Evolutionary conservation across 2,797 vertebrate species (phyloP).

Genomic region (Pangasius mekongensis): DNA sequence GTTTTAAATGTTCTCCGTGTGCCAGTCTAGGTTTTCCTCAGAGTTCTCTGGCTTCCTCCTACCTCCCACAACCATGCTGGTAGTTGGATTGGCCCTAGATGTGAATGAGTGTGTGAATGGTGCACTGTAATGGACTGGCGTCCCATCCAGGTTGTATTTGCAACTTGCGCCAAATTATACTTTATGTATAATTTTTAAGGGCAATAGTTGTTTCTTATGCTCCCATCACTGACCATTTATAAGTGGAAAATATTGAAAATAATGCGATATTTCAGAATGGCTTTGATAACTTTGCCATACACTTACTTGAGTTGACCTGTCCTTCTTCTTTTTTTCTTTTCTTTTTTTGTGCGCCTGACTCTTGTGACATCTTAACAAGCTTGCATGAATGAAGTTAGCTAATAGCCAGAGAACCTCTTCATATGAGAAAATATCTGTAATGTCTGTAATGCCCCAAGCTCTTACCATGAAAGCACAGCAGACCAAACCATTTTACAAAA

Average conservation of each 20-base stretch:
- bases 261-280: not conserved
- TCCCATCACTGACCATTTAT: too few relatives aligned
- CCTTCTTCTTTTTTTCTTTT: not conserved
- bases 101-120: not conserved
- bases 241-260: not conserved
- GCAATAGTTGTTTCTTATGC: too few relatives aligned
- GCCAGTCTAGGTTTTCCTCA: not conserved
- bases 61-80: not conserved
- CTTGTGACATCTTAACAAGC: not conserved
- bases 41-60: not conserved
- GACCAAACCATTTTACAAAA: not conserved
- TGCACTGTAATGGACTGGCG: not conserved
- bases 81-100: not conserved
- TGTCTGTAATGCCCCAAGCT: not conserved
- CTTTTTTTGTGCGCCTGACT: not conserved
- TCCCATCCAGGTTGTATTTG: not conserved
- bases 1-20: not conserved
- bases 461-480: not conserved
- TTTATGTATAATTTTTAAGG: too few relatives aligned
- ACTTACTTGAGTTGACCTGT: not conserved
- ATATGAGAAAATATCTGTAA: slow-evolving; percentile 2
- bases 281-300: not conserved
- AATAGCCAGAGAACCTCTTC: not conserved
- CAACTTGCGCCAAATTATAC: not conserved
- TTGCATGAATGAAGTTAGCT: not conserved